Conservation (phyloP, 1,140 invertebrate species). For the Drosophila carrolli region DNA sequence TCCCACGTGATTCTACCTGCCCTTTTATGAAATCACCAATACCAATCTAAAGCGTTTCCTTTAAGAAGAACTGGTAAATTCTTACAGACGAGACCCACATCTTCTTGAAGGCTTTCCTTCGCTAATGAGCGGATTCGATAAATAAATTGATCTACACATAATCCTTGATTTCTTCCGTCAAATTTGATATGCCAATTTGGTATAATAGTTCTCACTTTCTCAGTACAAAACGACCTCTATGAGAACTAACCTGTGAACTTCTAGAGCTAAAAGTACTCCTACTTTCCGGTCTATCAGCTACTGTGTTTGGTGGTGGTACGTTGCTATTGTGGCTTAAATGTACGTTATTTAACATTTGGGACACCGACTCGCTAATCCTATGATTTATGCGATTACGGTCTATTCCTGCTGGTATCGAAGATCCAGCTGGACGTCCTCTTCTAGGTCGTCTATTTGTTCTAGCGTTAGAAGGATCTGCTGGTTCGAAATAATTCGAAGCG, state of each 20-base stretch:
- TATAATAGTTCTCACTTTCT: background rate
- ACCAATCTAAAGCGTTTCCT: background rate
- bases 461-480: background rate
- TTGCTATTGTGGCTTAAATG: too few relatives aligned
- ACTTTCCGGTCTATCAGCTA: background rate
- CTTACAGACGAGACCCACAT: background rate
- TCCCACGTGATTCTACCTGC: background rate
- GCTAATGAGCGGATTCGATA: too few relatives aligned
- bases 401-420: background rate
- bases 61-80: background rate
- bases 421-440: background rate
- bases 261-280: background rate
- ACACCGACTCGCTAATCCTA: too few relatives aligned
- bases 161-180: too few relatives aligned
- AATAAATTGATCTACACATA: too few relatives aligned
- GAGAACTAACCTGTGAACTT: background rate
- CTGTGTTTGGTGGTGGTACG: too few relatives aligned
- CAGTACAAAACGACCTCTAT: background rate
- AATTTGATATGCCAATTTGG: too few relatives aligned
- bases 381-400: background rate
- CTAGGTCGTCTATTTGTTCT: background rate
- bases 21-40: background rate
- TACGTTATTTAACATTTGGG: too few relatives aligned
- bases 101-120: background rate
- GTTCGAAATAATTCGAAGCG: too few relatives aligned